Percentiles rank a stretch among this genome's conserved stretches.
Evolutionary conservation across 2,797 vertebrate genomes (phyloP).

Genomic region (Acanthopagrus latus): DNA sequence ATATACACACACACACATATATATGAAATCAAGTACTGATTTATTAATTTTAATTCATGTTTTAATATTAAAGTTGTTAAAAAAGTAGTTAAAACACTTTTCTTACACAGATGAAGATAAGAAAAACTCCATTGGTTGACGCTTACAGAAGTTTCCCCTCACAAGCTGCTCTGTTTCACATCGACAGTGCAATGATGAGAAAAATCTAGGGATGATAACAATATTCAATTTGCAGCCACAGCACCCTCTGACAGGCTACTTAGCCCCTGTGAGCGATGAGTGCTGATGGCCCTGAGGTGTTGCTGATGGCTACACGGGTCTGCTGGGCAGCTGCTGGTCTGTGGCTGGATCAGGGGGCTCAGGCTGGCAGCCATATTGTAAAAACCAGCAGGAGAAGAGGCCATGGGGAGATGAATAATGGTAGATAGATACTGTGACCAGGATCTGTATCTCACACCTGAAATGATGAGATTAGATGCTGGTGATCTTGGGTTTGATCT

Average conservation of each 20-base stretch:
- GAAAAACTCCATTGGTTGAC: background rate
- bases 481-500: background rate
- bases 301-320: slow-evolving; percentile 67
- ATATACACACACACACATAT: too few species aligned
- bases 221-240: slow-evolving; percentile 82
- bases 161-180: slow-evolving; percentile 18
- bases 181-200: slow-evolving; percentile 67
- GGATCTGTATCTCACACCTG: slow-evolving; percentile 52
- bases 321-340: slow-evolving; percentile 78
- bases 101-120: background rate
- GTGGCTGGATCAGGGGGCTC: slow-evolving; percentile 59
- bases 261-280: slow-evolving; percentile 72
- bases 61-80: background rate
- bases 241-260: slow-evolving; percentile 76
- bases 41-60: background rate
- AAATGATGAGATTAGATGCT: background rate
- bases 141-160: slow-evolving; percentile 4
- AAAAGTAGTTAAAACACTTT: background rate
- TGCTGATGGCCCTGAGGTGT: slow-evolving; percentile 72
- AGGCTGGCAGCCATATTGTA: slow-evolving; percentile 77
- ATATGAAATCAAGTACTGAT: background rate
- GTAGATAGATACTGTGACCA: slow-evolving; percentile 34
- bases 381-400: slow-evolving; percentile 73
- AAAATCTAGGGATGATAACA: slow-evolving; percentile 71
- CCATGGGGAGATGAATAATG: slow-evolving; percentile 53